Conservation (phyloP, 2,888 invertebrate species). For the Autographa pulchrina region DNA sequence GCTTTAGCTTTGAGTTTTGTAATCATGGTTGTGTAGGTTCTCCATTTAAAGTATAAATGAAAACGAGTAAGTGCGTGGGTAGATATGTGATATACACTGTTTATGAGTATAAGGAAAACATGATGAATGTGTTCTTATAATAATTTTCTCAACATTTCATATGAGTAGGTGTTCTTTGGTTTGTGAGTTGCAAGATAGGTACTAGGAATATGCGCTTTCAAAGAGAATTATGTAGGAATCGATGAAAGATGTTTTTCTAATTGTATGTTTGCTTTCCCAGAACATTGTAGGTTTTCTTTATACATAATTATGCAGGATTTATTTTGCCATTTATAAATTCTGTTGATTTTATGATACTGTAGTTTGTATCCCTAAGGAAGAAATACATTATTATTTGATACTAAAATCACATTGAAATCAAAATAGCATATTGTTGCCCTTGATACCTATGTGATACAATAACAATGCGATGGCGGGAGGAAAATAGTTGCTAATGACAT, state of each 20-base stretch:
- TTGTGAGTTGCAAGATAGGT: background rate
- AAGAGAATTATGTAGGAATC: too few relatives aligned
- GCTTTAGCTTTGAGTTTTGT: background rate
- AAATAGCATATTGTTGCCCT: background rate
- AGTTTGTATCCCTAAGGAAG: background rate
- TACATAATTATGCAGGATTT: too few relatives aligned
- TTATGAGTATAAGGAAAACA: background rate
- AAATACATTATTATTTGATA: background rate
- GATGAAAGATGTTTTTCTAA: too few relatives aligned
- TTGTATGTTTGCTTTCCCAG: too few relatives aligned
- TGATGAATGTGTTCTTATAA: background rate
- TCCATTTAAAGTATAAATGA: conserved; percentile 1
- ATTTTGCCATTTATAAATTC: too few relatives aligned
- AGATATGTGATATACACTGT: background rate
- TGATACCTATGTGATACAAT: background rate
- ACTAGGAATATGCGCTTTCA: too few relatives aligned
- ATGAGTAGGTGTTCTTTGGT: background rate
- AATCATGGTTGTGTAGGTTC: conserved; percentile 1
- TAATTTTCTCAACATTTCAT: too few relatives aligned
- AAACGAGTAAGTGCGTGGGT: background rate
- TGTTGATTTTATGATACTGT: too few relatives aligned
- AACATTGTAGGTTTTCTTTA: too few relatives aligned
- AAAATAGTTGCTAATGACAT: background rate
- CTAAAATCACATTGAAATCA: background rate
- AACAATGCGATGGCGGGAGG: background rate